Percentiles rank a stretch among this genome's conserved stretches.
These are phyloP conservation scores for Phyto melanocephala DNA, from an alignment of 2,888 invertebrate species.

Conservation along the genomic window DNA sequence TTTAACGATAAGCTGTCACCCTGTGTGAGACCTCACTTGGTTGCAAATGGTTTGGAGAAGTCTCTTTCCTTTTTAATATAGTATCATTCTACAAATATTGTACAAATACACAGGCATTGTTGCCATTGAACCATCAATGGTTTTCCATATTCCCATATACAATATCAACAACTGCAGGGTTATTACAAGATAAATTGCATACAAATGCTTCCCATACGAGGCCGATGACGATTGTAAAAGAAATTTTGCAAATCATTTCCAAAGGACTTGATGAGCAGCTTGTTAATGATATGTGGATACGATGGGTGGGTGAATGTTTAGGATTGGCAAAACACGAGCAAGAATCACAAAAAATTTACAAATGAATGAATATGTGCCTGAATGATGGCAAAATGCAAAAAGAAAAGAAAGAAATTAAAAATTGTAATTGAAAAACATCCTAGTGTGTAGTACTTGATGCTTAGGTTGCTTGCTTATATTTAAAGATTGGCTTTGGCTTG, in stretches of 20 bases:
- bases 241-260: conserved; percentile 59
- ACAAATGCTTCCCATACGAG: neutral
- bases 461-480: neutral
- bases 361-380: conserved; percentile 59
- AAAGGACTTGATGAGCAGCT: conserved; percentile 61
- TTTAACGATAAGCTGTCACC: too few relatives aligned
- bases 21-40: too few relatives aligned
- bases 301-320: neutral
- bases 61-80: too few relatives aligned
- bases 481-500: neutral
- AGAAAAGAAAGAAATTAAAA: conserved; percentile 51
- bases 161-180: too few relatives aligned
- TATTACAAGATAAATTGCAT: conserved; percentile 28
- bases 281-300: conserved; percentile 60
- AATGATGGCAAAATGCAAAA: conserved; percentile 49
- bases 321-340: conserved; percentile 32
- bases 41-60: too few relatives aligned
- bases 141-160: too few relatives aligned
- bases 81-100: too few relatives aligned
- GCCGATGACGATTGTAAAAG: conserved; percentile 55
- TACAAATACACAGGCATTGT: too few relatives aligned
- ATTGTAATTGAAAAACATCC: conserved; percentile 39
- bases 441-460: neutral
- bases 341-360: conserved; percentile 55
- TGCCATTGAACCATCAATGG: too few relatives aligned